A percentile compares a stretch with the other conserved stretches of the same genome.
Conservation (phyloP, 2,797 vertebrate genomes). For the Poecilia picta region DNA sequence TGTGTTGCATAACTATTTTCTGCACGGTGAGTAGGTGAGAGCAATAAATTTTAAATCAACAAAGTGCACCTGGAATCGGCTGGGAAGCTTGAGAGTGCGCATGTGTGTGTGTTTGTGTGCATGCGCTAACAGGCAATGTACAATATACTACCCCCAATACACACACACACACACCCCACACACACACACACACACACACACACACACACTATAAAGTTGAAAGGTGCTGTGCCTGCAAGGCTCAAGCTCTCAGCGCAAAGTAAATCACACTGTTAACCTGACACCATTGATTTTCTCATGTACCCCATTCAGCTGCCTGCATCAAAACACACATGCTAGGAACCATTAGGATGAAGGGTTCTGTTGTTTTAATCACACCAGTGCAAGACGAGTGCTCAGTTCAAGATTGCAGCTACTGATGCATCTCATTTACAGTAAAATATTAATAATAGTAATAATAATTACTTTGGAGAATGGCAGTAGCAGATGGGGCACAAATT, state of each 20-base stretch:
- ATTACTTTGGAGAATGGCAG: slow-evolving; percentile 31
- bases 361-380: slow-evolving; percentile 48
- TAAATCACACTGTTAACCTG: slow-evolving; percentile 75
- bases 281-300: slow-evolving; percentile 70
- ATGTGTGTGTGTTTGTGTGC: slow-evolving; percentile 36
- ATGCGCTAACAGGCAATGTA: slow-evolving; percentile 63
- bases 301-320: slow-evolving; percentile 53
- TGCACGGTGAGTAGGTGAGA: slow-evolving; percentile 61
- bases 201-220: slow-evolving; percentile 56
- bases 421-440: slow-evolving; percentile 33
- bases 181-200: not conserved
- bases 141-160: slow-evolving; percentile 39
- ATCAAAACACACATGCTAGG: slow-evolving; percentile 46
- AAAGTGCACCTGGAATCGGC: slow-evolving; percentile 76
- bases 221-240: slow-evolving; percentile 75
- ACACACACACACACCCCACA: slow-evolving; percentile 1
- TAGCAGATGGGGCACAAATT: slow-evolving; percentile 57
- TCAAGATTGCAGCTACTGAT: slow-evolving; percentile 40
- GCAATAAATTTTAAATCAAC: slow-evolving; percentile 74
- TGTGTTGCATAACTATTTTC: slow-evolving; percentile 68
- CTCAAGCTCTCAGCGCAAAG: slow-evolving; percentile 66
- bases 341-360: slow-evolving; percentile 57
- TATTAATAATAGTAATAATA: slow-evolving; percentile 12
- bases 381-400: slow-evolving; percentile 14
- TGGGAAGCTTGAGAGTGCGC: slow-evolving; percentile 32